A percentile compares a stretch with the other conserved stretches of the same genome.
phyloP scores from a whole-genome alignment of 1,140 invertebrate species.

The Agrypnia vestita region DNA sequence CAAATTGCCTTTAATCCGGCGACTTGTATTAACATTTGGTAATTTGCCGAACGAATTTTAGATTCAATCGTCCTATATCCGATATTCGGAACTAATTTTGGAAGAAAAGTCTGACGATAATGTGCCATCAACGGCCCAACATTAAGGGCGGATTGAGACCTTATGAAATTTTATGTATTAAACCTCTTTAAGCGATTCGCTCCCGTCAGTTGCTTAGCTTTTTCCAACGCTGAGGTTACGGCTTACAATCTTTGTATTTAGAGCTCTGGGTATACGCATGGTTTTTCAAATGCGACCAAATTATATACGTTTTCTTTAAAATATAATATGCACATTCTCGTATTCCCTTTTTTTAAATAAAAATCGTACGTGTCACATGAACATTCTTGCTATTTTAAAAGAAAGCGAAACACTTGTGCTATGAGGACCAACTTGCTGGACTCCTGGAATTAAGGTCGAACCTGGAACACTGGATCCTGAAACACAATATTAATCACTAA shows the following conservation, averaged over 20 bases:
- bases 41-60: constrained; percentile 22
- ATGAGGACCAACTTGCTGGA: no score
- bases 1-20: constrained; percentile 18
- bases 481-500: no score
- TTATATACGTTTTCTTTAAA: no score
- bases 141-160: constrained; percentile 29
- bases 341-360: no score
- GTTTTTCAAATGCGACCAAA: background rate
- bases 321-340: no score
- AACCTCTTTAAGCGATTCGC: background rate
- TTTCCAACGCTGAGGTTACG: constrained; percentile 1
- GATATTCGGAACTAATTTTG: constrained; percentile 23
- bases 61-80: constrained; percentile 32
- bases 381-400: no score
- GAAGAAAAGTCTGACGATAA: constrained; percentile 37
- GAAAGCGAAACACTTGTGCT: no score
- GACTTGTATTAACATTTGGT: constrained; percentile 18
- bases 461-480: no score
- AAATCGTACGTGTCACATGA: no score
- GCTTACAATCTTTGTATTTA: constrained; percentile 11
- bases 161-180: constrained; percentile 33
- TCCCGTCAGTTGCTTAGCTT: constrained; percentile 29
- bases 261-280: background rate
- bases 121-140: constrained; percentile 16
- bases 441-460: no score